Evolutionary conservation across 2,888 invertebrate species (phyloP).

Genomic region (Pharmacophagus antenor): DNA sequence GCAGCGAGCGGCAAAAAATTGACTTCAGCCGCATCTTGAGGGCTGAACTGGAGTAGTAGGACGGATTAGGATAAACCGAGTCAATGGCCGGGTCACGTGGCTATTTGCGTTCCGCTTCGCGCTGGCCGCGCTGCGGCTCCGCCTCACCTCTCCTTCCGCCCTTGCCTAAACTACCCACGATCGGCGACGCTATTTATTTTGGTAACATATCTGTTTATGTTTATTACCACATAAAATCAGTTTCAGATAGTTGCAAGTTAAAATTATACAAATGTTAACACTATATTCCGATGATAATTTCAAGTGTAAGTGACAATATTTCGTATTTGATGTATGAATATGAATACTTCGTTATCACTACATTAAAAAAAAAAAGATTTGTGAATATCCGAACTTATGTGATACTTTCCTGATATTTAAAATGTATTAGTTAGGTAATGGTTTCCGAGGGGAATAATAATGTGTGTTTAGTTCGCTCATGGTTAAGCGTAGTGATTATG

Average conservation of each 20-base stretch:
- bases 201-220: slow-evolving; percentile 61
- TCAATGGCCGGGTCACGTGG: slow-evolving; percentile 79
- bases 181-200: slow-evolving; percentile 48
- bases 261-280: slow-evolving; percentile 16
- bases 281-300: slow-evolving; percentile 8
- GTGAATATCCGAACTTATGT: too few relatives aligned
- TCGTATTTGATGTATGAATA: too few relatives aligned
- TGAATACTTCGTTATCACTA: too few relatives aligned
- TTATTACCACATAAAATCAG: slow-evolving; percentile 31
- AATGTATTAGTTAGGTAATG: too few relatives aligned
- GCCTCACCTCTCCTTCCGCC: slow-evolving; percentile 56
- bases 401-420: too few relatives aligned
- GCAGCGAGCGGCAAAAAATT: slow-evolving; percentile 42
- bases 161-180: slow-evolving; percentile 63
- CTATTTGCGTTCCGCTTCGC: slow-evolving; percentile 71
- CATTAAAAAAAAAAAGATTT: too few relatives aligned
- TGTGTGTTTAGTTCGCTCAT: too few relatives aligned
- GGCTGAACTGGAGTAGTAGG: slow-evolving; percentile 77
- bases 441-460: too few relatives aligned
- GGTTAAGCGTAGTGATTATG: too few relatives aligned
- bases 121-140: slow-evolving; percentile 49
- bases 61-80: slow-evolving; percentile 80
- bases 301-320: neutral
- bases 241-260: slow-evolving; percentile 13
- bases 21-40: slow-evolving; percentile 47